Evolutionary conservation across 2,113 vertebrate species (phyloP), one percentile per base, ranked within the genome.

Genomic region (Pollachius pollachius): DNA sequence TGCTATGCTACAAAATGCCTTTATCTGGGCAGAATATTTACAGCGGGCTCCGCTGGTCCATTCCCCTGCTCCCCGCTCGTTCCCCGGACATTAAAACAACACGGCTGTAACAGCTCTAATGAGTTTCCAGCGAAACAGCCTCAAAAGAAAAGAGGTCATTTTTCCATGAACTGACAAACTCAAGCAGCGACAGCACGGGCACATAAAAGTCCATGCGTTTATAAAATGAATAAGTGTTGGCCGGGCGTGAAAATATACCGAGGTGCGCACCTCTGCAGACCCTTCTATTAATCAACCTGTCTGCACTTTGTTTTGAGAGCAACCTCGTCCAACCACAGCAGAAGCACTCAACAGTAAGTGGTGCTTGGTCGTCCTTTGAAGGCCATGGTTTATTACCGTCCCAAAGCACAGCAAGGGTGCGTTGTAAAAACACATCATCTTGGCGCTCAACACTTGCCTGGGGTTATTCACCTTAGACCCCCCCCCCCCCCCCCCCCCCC

Each of bases 271-370:
- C 89, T 89, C 80, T 75, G 84, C 72, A 80, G 88, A 89, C 85
- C 88, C 85, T 87, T 77, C 86, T 89, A 91, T 92, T 92, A 92
- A 92, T 93, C 92, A 92, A 89, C 76, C 90, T 92, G 91, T 92
- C 91, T 78, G 71, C 90, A 90, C 90, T 89, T 88, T 92, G 91
- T 93, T 93, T 92, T 85, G 81, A 92, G 88, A 92, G 92, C 88
- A 91, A 91, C 90, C 89, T 88, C 78, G 85, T 79, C 88, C 89
- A 81, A 89, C 87, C 83, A 84, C 87, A 83, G 82, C 81, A 91
- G 87, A 87, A 88, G 89, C 89, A 89, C 86, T 90, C 89, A 88
- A 85, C 78, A 71, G 84, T 90, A 89, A 92, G 89, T 90, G 89
- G 82, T 77, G 84, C 81, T 89, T 80, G 86, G 89, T 83, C 80